Evolutionary conservation across 2,113 vertebrate genomes (phyloP).

Genomic region (Sciurus niger): DNA sequence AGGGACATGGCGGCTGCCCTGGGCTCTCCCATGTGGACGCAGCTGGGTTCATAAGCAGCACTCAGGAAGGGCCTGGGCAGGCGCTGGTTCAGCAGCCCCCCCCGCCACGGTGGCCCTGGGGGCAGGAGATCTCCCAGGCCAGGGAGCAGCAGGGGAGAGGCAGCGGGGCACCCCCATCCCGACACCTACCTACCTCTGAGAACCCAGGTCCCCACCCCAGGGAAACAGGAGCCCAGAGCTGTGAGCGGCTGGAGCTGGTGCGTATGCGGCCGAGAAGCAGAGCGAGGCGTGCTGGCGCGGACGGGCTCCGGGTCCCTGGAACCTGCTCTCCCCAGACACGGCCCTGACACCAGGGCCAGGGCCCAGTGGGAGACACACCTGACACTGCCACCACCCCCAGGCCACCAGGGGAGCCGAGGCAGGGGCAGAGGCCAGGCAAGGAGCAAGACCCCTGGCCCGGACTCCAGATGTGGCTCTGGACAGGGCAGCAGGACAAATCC

Average conservation of each 20-base stretch:
- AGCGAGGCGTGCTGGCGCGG: conserved; percentile 76
- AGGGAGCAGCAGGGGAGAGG: conserved; percentile 48
- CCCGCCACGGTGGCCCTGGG: background rate
- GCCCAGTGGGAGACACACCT: accelerated
- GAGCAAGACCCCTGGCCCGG: background rate
- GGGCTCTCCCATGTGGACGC: background rate
- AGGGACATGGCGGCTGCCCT: background rate
- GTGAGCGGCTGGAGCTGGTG: background rate
- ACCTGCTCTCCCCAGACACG: background rate
- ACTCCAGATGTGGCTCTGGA: background rate
- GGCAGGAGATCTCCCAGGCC: background rate
- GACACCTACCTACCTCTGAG: background rate
- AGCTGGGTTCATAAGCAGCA: conserved; percentile 34
- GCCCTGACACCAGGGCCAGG: background rate
- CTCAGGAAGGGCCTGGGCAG: background rate
- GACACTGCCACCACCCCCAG: background rate
- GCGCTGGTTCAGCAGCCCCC: background rate
- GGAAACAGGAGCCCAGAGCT: conserved; percentile 22
- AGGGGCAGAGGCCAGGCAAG: background rate
- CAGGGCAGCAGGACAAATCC: background rate
- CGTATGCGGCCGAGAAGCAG: conserved; percentile 75
- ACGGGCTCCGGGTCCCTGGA: background rate
- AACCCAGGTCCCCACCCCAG: background rate
- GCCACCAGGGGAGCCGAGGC: background rate
- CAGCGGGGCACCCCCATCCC: background rate